Base-by-base conservation (phyloP, 2,888 invertebrate species). In the Ptychoptera contaminata region DNA sequence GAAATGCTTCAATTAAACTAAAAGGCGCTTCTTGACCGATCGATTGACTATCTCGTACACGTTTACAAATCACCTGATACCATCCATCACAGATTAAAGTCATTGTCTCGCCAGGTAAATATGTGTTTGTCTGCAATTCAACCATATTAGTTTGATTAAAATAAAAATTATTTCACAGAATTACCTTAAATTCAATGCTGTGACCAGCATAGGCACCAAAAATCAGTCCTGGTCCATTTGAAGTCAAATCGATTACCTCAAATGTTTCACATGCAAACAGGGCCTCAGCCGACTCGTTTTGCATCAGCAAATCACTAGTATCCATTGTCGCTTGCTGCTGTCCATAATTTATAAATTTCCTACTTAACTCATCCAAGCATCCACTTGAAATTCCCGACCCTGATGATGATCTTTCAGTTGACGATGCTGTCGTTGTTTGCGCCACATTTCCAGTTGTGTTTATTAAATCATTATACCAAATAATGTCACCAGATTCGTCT, bases 181-280 rank as follows among this genome's bases (percentile, higher is more conserved):
- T 51, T 56, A 71, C 71, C 53, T 60, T 64, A 60, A 78, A 79
- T 59, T 78, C 77, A 52, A 79, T 74, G 51, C 77, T 71, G 59
- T 77, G 73, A 8, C 77, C 78, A 32, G 71, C 73, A 58, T 74
- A 75, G 35, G 76, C 73, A 30, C 77, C 77, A 61, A 77, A 76
- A 47, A 72, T 62, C 30, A 74, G 59, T 44, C 59, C 57, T 14
- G 62, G 62, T 14, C 36, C 42, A 37, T 37, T 43, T 10, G 45
- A 14, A 52, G 60, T 58, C 30, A 48, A 42, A 47, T 58, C 60
- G 49, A 69, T 62, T 9, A 68, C 62, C 64, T 78, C 77, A 57
- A 74, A 79, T n/a, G 77, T 77, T 60, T 79, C 77, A 63, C 77
- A 78, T 55, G 69, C 72, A 58, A 78, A 78, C 53, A 79, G 64